phyloP scores from a whole-genome alignment of 2,113 vertebrate genomes.

The rabbit (Oryctolagus cuniculus) region mOryCun1.1 NC_091445.1:708001-708500 shows the following conservation, averaged over 20 bases:
- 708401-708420: constrained; percentile 39
- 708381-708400: constrained; percentile 54
- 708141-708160: background rate
- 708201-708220: background rate
- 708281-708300: background rate
- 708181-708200: background rate
- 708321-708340: constrained; percentile 13
- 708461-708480: constrained; percentile 82
- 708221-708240: background rate
- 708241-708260: background rate
- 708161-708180: too few relatives aligned
- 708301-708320: constrained; percentile 51
- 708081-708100: too few relatives aligned
- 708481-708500: constrained; percentile 86
- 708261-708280: background rate
- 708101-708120: too few relatives aligned
- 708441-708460: constrained; percentile 40
- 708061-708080: too few relatives aligned
- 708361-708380: background rate
- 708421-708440: constrained; percentile 1
- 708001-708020: background rate
- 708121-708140: background rate
- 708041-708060: too few relatives aligned
- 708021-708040: background rate
- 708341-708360: background rate